Evolutionary conservation across 2,113 vertebrate species (phyloP).

Genomic region (Burhinus bistriatus): DNA sequence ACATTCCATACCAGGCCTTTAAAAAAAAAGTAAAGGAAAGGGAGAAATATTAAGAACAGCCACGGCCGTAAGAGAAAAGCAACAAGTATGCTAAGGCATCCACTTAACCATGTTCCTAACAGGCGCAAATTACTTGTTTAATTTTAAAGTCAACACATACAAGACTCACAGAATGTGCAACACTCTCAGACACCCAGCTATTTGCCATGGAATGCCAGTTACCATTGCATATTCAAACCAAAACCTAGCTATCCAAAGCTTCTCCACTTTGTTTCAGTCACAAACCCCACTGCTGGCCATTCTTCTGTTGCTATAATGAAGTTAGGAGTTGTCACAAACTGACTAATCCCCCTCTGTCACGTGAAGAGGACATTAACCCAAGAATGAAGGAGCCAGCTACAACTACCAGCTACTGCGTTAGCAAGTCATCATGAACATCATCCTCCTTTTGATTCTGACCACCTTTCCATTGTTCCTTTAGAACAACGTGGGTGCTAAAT

Average conservation of each 20-base stretch:
- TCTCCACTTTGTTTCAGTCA: neutral
- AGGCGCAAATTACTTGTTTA: neutral
- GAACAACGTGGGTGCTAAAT: neutral
- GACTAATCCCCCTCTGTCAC: neutral
- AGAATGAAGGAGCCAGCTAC: neutral
- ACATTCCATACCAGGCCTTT: neutral
- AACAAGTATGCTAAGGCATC: neutral
- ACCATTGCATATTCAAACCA: neutral
- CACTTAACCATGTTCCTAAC: neutral
- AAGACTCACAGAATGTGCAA: neutral
- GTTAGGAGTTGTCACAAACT: fast-evolving
- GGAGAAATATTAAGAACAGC: neutral
- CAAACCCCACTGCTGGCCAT: neutral
- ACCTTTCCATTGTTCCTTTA: neutral
- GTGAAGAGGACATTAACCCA: neutral
- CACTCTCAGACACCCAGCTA: neutral
- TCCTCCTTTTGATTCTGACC: neutral
- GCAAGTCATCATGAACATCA: fast-evolving
- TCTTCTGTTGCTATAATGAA: neutral
- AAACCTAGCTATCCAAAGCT: neutral
- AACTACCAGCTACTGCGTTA: neutral
- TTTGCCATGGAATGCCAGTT: neutral
- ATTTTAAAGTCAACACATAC: neutral
- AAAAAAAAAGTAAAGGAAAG: neutral
- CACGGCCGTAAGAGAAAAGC: neutral